Evolutionary conservation across 2,888 invertebrate species (phyloP).

Genomic region (Physocephala rufipes): DNA sequence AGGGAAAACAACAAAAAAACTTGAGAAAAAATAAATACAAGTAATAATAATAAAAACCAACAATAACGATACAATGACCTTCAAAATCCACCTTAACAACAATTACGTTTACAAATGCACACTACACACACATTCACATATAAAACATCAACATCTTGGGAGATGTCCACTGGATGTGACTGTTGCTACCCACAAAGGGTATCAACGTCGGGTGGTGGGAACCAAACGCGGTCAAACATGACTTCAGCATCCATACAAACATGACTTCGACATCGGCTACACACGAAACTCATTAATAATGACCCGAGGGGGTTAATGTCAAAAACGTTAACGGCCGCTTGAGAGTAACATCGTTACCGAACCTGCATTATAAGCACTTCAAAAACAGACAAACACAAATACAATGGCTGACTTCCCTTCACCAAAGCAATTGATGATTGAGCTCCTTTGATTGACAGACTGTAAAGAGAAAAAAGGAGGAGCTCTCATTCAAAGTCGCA

Average conservation of each 20-base stretch:
- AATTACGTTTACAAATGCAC: conserved; percentile 23
- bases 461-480: neutral
- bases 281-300: conserved; percentile 38
- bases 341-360: conserved; percentile 10
- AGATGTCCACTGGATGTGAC: no score
- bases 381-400: conserved; percentile 11
- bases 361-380: no score
- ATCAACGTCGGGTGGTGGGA: neutral
- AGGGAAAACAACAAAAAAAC: neutral
- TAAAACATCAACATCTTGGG: no score
- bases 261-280: conserved; percentile 26
- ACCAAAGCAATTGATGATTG: neutral
- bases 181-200: no score
- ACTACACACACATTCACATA: conserved; percentile 18
- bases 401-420: no score
- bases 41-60: neutral
- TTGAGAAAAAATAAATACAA: no score
- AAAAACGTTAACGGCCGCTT: conserved; percentile 37
- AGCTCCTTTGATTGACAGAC: conserved; percentile 16
- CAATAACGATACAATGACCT: no score
- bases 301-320: conserved; percentile 40
- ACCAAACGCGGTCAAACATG: conserved; percentile 3
- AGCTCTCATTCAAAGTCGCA: neutral
- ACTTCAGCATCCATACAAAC: conserved; percentile 24
- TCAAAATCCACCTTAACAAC: no score